A percentile compares a stretch with the other conserved stretches of the same genome.
phyloP scores from a whole-genome alignment of 2,113 vertebrate genomes.

The Fulica atra region DNA sequence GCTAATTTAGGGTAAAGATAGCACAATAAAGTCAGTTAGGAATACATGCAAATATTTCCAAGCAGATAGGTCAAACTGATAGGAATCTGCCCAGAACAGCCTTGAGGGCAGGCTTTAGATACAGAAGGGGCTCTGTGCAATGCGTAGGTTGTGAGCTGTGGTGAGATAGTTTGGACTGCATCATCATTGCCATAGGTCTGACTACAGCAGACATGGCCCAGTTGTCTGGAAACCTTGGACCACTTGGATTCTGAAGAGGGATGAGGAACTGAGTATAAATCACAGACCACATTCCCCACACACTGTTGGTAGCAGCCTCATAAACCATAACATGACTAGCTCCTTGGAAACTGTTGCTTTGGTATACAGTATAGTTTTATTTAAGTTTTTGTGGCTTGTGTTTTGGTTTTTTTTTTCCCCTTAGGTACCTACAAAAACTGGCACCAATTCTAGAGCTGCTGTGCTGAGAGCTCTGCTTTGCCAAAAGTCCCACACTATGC shows the following conservation, averaged over 20 bases:
- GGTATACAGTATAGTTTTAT: too few relatives aligned
- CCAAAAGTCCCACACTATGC: neutral
- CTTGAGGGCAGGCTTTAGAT: neutral
- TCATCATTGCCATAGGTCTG: neutral
- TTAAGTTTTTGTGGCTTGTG: too few relatives aligned
- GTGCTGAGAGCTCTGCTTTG: neutral
- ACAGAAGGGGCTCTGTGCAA: neutral
- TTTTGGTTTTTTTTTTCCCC: too few relatives aligned
- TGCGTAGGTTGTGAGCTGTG: fast-evolving
- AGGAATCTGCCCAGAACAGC: neutral
- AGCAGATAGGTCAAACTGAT: neutral
- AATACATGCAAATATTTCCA: neutral
- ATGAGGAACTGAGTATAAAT: neutral
- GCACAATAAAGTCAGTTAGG: too few relatives aligned
- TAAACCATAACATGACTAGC: neutral
- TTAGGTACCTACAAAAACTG: neutral
- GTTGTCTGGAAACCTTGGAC: neutral
- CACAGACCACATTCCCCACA: neutral
- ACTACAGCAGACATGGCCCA: neutral
- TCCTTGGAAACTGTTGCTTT: neutral
- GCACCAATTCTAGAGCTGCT: neutral
- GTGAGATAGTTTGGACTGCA: neutral
- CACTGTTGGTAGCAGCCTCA: neutral
- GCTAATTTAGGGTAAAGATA: neutral
- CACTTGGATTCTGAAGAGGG: neutral